These are phyloP conservation scores for Siphonodentalium dalli DNA, from an alignment of 2,888 invertebrate species.

Conservation along the genomic window DNA sequence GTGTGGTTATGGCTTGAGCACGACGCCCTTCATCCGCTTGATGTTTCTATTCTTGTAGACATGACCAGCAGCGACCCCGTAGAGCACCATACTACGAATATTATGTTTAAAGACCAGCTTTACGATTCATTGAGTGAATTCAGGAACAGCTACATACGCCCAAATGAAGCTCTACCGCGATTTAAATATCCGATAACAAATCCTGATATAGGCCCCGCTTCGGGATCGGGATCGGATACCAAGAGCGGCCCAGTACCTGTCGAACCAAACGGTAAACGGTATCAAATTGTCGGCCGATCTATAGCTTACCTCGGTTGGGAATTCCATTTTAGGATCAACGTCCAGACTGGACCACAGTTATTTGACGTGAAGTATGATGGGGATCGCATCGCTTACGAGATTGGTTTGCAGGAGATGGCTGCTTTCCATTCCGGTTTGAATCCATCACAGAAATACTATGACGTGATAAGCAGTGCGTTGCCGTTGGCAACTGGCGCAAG, in stretches of 20 bases:
- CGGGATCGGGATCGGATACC: conserved; percentile 1
- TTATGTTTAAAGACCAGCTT: no score
- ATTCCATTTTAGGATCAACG: conserved; percentile 29
- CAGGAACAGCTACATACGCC: conserved; percentile 2
- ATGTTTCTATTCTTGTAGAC: no score
- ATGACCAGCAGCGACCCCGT: no score
- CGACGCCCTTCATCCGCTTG: no score
- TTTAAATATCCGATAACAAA: no score
- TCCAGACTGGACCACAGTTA: conserved; percentile 21
- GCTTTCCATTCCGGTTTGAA: conserved; percentile 28
- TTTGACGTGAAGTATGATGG: conserved; percentile 21
- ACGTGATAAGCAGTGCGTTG: conserved; percentile 18
- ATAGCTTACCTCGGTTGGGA: conserved; percentile 32
- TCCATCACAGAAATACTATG: conserved; percentile 6
- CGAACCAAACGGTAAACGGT: conserved; percentile 32
- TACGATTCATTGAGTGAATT: conserved; percentile 1
- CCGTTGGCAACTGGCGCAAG: conserved; percentile 17
- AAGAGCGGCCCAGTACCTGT: conserved; percentile 27
- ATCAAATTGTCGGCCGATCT: conserved; percentile 20
- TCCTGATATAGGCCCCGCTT: no score
- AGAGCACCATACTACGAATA: no score
- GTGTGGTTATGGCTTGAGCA: no score
- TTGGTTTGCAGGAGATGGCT: conserved; percentile 31
- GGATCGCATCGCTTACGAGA: conserved; percentile 33
- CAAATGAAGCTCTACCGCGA: no score